Evolutionary conservation across 2,113 vertebrate genomes (phyloP), one percentile per base, ranked within the genome.

Genomic region (Apteryx mantelli): DNA sequence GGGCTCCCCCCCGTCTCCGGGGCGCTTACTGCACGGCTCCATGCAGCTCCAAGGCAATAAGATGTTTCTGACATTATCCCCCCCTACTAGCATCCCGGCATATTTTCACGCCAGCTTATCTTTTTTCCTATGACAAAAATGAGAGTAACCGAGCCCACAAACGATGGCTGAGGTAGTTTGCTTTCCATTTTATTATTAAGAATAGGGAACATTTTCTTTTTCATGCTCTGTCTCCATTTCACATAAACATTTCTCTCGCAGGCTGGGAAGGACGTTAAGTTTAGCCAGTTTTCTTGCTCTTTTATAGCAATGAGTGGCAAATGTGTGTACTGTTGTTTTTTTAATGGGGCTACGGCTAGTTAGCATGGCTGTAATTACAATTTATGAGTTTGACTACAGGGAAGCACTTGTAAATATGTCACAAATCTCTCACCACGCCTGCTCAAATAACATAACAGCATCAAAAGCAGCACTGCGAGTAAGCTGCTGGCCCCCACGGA

Each of bases 351-450:
- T 93, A 85, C 24, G 82, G 93, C 75, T 90, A 82, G 70, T 97
- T 93, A 95, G 88, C 91, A 48, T 68, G 91, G 94, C 89, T 95
- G 88, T 95, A 96, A 96, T 95, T 88, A 79, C 93, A 71, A 88
- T 90, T 92, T 82, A 92, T 64, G 94, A 55, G 69, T 46, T 61
- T 58, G 91, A 91, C 94, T 89, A 60, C 85, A 58, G 93, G 86
- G 78, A 85, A 95, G 76, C 64, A 24, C 91, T 90, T 92, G 93
- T 91, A 96, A 95, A 93, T 82, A 87, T 87, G 70, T 95, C 94
- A 89, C 86, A 90, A 78, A 66, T 88, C 93, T 89, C 88, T 93
- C 93, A 75, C 89, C 89, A 88, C 21, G 83, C 80, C 75, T 82
- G 91, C 91, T 85, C 88, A 81, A 93, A 82, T 48, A 93, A 78